A percentile compares a stretch with the other conserved stretches of the same genome.
Evolutionary conservation across 2,888 invertebrate genomes (phyloP).

Genomic region (Invenusta paracnida): DNA sequence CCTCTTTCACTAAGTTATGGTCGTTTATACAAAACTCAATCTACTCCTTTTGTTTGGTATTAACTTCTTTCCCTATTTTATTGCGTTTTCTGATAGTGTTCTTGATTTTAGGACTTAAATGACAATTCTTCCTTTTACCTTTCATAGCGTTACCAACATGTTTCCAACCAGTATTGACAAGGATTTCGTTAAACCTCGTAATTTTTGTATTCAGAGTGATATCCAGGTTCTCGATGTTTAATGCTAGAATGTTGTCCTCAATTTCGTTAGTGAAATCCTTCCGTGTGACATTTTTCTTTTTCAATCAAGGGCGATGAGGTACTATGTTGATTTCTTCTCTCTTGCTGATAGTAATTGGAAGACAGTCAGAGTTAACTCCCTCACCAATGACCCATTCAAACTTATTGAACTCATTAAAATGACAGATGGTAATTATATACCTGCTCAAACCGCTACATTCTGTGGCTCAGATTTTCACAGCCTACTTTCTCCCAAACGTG

Average conservation of each 20-base stretch:
- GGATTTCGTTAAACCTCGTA: not conserved
- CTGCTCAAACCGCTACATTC: not conserved
- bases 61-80: not conserved
- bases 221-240: not conserved
- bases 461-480: not conserved
- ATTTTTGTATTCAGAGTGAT: not conserved
- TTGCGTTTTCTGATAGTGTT: not conserved
- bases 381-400: not conserved
- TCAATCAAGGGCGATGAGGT: not conserved
- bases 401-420: not conserved
- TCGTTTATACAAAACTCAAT: not conserved
- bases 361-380: not conserved
- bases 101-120: not conserved
- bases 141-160: not conserved
- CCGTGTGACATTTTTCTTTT: not conserved
- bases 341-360: not conserved
- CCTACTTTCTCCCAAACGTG: not conserved
- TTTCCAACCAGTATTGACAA: not conserved
- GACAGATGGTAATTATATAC: not conserved
- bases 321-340: not conserved
- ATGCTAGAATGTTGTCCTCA: not conserved
- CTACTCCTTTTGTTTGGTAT: not conserved
- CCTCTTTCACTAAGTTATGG: not conserved
- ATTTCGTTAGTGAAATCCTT: not conserved
- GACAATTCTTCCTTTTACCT: not conserved